Conservation (phyloP, 53 echinoderm and acorn worm genomes). For the Zoroaster sp. region DNA sequence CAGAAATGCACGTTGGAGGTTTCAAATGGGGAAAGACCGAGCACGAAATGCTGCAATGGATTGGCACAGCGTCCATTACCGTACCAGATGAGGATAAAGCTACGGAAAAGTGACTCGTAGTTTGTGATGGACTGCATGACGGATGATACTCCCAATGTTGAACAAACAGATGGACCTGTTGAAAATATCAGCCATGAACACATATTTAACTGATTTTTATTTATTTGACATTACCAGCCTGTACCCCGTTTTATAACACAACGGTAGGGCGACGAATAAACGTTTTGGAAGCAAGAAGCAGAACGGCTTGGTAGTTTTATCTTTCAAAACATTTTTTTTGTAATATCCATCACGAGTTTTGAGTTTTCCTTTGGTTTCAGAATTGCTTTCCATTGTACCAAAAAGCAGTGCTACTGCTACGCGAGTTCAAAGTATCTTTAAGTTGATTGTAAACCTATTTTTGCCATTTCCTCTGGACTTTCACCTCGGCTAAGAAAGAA, state of each 20-base stretch:
- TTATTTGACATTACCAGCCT: background rate
- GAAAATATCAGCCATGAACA: background rate
- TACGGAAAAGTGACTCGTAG: slow-evolving; percentile 12
- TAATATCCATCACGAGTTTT: too few species aligned
- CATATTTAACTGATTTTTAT: background rate
- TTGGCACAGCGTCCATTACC: slow-evolving; percentile 76
- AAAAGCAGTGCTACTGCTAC: too few species aligned
- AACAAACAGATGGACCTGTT: background rate
- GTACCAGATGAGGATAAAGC: slow-evolving; percentile 73
- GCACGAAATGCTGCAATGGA: slow-evolving; percentile 60
- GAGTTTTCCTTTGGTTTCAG: too few species aligned
- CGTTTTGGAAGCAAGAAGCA: background rate
- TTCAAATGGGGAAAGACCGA: slow-evolving; percentile 62
- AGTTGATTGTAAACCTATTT: too few species aligned
- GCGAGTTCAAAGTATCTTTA: too few species aligned
- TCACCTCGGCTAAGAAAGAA: too few species aligned
- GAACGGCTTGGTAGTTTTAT: background rate
- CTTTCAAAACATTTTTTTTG: background rate
- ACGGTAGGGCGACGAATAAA: too few species aligned
- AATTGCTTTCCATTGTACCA: too few species aligned
- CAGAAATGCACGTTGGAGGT: slow-evolving; percentile 74
- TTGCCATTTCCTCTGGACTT: too few species aligned
- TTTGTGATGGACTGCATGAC: background rate
- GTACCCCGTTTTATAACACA: too few species aligned
- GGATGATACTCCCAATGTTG: background rate